Percentiles rank a stretch among this genome's conserved stretches.
phyloP scores from a whole-genome alignment of 2,113 vertebrate genomes.

The Gasterosteus nipponicus region DNA sequence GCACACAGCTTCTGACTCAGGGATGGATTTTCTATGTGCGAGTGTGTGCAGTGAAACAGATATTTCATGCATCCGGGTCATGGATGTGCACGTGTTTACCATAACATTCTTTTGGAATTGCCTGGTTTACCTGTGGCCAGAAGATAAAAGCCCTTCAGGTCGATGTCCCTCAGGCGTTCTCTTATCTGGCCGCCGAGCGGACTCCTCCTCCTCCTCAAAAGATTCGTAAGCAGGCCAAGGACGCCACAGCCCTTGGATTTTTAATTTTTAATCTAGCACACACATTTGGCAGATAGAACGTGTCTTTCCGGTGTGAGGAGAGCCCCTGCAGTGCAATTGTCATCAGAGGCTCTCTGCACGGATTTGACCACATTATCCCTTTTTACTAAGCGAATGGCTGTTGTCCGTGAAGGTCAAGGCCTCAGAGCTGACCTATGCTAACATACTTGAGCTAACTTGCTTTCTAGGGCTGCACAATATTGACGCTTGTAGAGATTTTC shows the following conservation, averaged over 20 bases:
- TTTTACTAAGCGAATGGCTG: not conserved
- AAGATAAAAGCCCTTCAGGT: constrained; percentile 44
- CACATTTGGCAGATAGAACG: not conserved
- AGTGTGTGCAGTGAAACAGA: not conserved
- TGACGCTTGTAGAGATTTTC: not conserved
- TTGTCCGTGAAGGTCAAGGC: not conserved
- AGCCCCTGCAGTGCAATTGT: not conserved
- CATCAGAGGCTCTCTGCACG: constrained; percentile 1
- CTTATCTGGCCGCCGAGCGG: constrained; percentile 38
- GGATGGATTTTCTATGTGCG: constrained; percentile 53
- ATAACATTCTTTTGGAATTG: constrained; percentile 35
- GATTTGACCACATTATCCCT: constrained; percentile 8
- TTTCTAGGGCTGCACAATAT: not conserved
- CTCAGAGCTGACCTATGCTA: not conserved
- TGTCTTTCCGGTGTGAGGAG: not conserved
- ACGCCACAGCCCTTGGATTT: not conserved
- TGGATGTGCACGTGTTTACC: constrained; percentile 21
- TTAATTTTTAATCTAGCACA: not conserved
- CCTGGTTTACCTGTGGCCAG: constrained; percentile 17
- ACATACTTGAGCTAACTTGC: not conserved
- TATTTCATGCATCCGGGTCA: constrained; percentile 25
- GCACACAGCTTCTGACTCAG: constrained; percentile 54
- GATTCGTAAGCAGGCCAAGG: constrained; percentile 40
- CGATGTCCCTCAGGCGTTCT: constrained; percentile 31
- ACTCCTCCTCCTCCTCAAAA: constrained; percentile 39